Evolutionary conservation across 2,113 vertebrate species (phyloP).

Genomic region (Onychorhynchus coronatus): DNA sequence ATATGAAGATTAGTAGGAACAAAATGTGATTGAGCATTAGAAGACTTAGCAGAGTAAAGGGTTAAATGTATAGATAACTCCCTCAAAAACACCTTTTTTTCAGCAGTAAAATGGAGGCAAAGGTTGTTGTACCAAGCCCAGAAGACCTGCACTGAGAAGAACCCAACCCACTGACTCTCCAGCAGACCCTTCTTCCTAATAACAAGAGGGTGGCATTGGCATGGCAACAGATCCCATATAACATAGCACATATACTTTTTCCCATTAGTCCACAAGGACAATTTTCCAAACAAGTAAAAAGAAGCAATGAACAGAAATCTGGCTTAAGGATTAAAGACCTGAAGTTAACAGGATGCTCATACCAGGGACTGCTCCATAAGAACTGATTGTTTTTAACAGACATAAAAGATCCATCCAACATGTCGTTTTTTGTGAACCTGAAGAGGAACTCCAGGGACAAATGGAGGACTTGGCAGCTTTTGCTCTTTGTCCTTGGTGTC

Average conservation of each 20-base stretch:
- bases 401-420: background rate
- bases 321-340: background rate
- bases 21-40: background rate
- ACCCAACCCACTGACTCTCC: fast-evolving
- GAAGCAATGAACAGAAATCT: background rate
- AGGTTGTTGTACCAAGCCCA: background rate
- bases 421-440: background rate
- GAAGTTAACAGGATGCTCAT: background rate
- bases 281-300: background rate
- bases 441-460: background rate
- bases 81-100: background rate
- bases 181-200: background rate
- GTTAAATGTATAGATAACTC: background rate
- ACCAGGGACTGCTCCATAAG: background rate
- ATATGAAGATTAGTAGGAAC: background rate
- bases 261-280: background rate
- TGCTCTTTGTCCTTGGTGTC: background rate
- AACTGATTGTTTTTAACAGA: background rate
- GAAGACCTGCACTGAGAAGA: background rate
- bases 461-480: background rate
- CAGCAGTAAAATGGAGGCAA: background rate
- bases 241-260: background rate
- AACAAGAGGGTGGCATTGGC: background rate
- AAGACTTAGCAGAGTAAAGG: background rate
- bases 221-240: background rate